Base-by-base conservation (phyloP, 2,888 invertebrate genomes). In the Schrankia costaestrigalis region DNA sequence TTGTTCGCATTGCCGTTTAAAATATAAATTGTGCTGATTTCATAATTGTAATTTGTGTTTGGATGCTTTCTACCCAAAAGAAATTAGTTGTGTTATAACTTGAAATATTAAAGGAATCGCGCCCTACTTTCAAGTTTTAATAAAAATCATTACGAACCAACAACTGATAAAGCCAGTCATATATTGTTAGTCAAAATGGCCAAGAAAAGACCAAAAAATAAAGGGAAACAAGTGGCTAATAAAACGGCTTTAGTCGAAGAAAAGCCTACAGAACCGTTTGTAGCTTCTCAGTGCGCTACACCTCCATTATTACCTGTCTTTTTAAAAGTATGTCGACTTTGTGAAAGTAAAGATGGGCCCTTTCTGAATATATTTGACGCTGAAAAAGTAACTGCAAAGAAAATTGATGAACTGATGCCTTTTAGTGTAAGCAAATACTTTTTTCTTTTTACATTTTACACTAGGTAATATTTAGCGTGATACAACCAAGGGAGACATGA, bases 351-450 rank as follows among this genome's bases (percentile, higher is more conserved):
- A 64, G 83, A 85, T 63, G 89, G 89, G 0, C 89, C 89, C 1
- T 89, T 88, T 41, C 68, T 86, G 5, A 82, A 88, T 39, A 88
- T 89, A 40, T 89, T 88, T 42, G 85, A 81, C 26, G 62, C 75
- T 21, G 87, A 83, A 31, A 79, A 76, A 53, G 48, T 72, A 8
- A 79, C 75, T n/a, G 76, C 83, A 0, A 83, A 73, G 50, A 87
- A 85, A 63, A 83, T 89, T 39, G 78, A 85, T 17, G 73, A 78
- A 15, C 43, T 88, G 27, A 72, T 89, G 78, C 86, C 87, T 17
- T 86, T 89, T 62, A 69, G 45, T 68, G 89, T 89, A 62, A 78
- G 80, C 35, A 25, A 17, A n/a, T 27, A 3, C 2, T 24, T n/a
- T 15, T 17, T 15, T 9, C 7, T 11, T 26, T n/a, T n/a, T n/a